Percentiles rank a stretch among this genome's conserved stretches.
Conservation (phyloP, 1,140 invertebrate species). For the Microplitis demolitor region DNA sequence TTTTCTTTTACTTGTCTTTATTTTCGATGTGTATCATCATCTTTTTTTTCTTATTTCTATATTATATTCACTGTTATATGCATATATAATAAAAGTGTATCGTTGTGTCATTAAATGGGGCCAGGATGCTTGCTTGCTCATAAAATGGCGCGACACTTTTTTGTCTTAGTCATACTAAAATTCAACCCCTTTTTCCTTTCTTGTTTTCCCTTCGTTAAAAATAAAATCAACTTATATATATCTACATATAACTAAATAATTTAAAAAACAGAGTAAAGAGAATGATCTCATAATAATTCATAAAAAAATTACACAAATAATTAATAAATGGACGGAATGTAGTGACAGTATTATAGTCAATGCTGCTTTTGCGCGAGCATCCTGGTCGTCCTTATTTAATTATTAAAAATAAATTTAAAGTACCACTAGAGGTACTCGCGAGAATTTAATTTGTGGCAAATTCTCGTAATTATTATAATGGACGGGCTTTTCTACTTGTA, state of each 20-base stretch:
- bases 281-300: background rate
- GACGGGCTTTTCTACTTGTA: slow-evolving; percentile 12
- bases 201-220: no score
- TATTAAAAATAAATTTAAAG: background rate
- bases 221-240: no score
- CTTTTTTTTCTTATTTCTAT: background rate
- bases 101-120: slow-evolving; percentile 9
- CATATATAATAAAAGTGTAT: slow-evolving; percentile 15
- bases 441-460: background rate
- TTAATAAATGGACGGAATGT: no score
- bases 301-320: no score
- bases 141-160: background rate
- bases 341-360: background rate
- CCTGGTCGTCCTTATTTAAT: background rate
- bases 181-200: background rate
- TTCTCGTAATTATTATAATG: background rate
- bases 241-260: no score
- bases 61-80: background rate
- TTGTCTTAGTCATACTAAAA: background rate
- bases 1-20: background rate
- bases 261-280: background rate
- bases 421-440: background rate
- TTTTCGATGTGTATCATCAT: background rate
- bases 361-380: background rate
- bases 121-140: slow-evolving; percentile 14